Percentiles rank a stretch among this genome's conserved stretches.
These are phyloP conservation scores for Pachymerium ferrugineum DNA, from an alignment of 2,888 invertebrate genomes.

Conservation along the genomic window DNA sequence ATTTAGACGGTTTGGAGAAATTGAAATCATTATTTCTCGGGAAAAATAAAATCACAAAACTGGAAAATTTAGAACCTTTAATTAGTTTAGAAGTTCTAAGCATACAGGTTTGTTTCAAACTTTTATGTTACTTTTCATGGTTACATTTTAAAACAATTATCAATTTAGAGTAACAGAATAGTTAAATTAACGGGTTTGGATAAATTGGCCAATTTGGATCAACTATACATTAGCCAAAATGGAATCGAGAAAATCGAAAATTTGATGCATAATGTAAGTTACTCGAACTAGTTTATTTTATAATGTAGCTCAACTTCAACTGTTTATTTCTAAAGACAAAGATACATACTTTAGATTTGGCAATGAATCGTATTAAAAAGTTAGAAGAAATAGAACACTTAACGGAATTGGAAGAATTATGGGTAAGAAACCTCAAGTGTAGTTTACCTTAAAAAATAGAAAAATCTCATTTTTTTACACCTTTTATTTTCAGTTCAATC, in stretches of 20 bases:
- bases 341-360: constrained; percentile 82
- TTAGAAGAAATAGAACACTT: constrained; percentile 76
- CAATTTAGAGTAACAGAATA: constrained; percentile 70
- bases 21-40: constrained; percentile 79
- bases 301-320: background rate
- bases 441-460: too few relatives aligned
- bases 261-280: constrained; percentile 57
- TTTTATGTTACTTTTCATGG: constrained; percentile 27
- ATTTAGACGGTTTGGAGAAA: constrained; percentile 67
- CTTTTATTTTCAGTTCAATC: constrained; percentile 66
- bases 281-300: background rate
- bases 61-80: constrained; percentile 72
- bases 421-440: constrained; percentile 79
- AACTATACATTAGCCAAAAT: constrained; percentile 91
- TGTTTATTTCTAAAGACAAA: constrained; percentile 44
- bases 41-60: constrained; percentile 87
- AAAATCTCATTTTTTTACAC: background rate
- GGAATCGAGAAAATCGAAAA: constrained; percentile 73
- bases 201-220: constrained; percentile 65
- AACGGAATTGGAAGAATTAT: constrained; percentile 79
- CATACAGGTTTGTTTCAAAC: constrained; percentile 58
- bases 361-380: constrained; percentile 73
- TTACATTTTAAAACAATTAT: constrained; percentile 4
- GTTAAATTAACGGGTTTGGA: constrained; percentile 79
- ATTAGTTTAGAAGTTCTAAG: constrained; percentile 72